Evolutionary conservation across 2,797 vertebrate genomes (phyloP), one percentile per base, ranked within the genome.

Genomic region (Myotis daubentonii): DNA sequence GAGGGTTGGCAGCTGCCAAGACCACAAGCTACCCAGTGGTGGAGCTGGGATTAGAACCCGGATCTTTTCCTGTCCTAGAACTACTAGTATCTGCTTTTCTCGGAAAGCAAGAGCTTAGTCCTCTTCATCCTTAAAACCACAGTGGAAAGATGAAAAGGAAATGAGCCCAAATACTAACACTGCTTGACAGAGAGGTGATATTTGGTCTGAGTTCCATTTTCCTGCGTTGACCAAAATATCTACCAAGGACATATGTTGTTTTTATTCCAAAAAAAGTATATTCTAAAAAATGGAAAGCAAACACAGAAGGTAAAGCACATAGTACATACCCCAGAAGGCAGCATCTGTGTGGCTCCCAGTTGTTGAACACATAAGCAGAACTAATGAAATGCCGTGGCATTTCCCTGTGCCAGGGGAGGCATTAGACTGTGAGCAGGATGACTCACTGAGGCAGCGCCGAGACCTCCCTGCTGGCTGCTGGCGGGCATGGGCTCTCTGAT

Each of bases 51-150:
- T 93, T 84, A 55, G 91, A 95, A 83, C 55, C 20, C 15, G 30
- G 57, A 68, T 49, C 60, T 76, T 75, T 79, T 87, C 79, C 65
- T 68, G 28, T 36, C 41, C 85, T 92, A 47, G 78, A 72, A 87
- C 41, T 49, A 62, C 60, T 62, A 62, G 28, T 62, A 60, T 33
- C 47, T 71, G 30, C 23, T 90, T 72, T 83, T 95, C 80, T 83
- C 33, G 49, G 47, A 76, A 87, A 65, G 55, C 25, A 92, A 91
- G 60, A 51, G 22, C 13, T 53, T 36, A 62, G 17, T n/a, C 30
- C 8, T 92, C 25, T 60, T 88, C 65, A 89, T 62, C 30, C 74
- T 83, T 30, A 57, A 92, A 95, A 70, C 78, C 74, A 92, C 74
- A 22, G 12, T 55, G 70, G 30, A 83, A 92, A 89, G n/a, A 76